Base-by-base conservation (phyloP, 2,888 invertebrate genomes). In the Tiphia femorata region DNA sequence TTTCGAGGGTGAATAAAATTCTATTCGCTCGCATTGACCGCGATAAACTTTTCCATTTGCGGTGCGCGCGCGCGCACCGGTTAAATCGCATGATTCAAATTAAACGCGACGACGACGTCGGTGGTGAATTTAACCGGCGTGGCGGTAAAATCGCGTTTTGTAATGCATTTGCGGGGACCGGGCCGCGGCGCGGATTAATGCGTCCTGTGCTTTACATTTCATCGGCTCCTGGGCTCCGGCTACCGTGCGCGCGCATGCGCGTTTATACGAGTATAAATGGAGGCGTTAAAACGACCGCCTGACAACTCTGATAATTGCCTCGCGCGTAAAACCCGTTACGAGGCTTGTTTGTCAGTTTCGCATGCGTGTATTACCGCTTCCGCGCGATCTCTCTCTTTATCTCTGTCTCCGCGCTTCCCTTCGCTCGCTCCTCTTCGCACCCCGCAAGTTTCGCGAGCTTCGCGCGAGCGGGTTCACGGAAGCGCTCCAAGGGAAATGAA, bases 281-380 rank as follows among this genome's bases (percentile, higher is more conserved):
- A 78, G 75, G 79, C 70, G 77, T 74, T 76, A 77, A 80, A 79
- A 73, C 77, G 76, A 77, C 75, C 77, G 75, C 54, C 76, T 76
- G 79, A 79, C 79, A 80, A 77, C 75, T 78, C 75, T 67, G 80
- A 77, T 81, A 80, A 81, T 81, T 79, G 78, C 76, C 70, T 67
- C 62, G 72, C 73, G 67, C 70, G 76, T 78, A 76, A 79, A 79
- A 78, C 67, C 75, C 67, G 76, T 77, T 75, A 73, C 75, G 70
- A 74, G 67, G 58, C 72, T 76, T 74, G 74, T 78, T 77, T 74
- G 72, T 73, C 69, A 67, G 70, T 77, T 72, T 72, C 70, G 66
- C 65, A 56, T 59, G 58, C 67, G 69, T 73, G 65, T 72, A 74
- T 75, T 72, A 73, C 67, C 51, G n/a, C 40, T 44, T 12, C 7